These are phyloP conservation scores for Melitaea cinxia DNA, from an alignment of 1,140 invertebrate species.

Conservation along the genomic window DNA sequence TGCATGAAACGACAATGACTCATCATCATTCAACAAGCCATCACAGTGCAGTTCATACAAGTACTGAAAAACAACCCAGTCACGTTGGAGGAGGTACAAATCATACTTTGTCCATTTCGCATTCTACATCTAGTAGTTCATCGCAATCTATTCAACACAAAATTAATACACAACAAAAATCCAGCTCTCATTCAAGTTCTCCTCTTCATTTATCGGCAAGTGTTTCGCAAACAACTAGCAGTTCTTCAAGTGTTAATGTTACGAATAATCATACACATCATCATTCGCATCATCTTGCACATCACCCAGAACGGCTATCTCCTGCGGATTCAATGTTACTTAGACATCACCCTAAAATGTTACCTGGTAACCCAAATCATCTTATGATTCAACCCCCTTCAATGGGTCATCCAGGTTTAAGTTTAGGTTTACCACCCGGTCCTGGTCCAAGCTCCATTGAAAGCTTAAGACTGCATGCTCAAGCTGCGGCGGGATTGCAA, in stretches of 20 bases:
- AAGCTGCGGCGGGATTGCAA: constrained; percentile 81
- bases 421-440: constrained; percentile 80
- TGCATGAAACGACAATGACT: constrained; percentile 84
- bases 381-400: constrained; percentile 84
- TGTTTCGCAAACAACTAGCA: constrained; percentile 78
- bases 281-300: constrained; percentile 83
- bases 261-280: constrained; percentile 80
- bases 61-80: constrained; percentile 83
- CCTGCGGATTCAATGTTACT: constrained; percentile 81
- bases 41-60: constrained; percentile 84
- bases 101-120: constrained; percentile 84
- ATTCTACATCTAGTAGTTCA: constrained; percentile 84
- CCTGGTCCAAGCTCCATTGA: constrained; percentile 79
- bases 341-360: constrained; percentile 81
- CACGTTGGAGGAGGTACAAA: constrained; percentile 80
- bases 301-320: constrained; percentile 79
- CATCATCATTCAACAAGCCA: constrained; percentile 85
- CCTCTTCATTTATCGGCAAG: constrained; percentile 81
- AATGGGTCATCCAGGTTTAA: constrained; percentile 79
- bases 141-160: constrained; percentile 84
- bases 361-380: constrained; percentile 84
- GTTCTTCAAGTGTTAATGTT: constrained; percentile 78
- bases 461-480: constrained; percentile 78
- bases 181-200: constrained; percentile 78
- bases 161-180: constrained; percentile 81